Conservation (phyloP, 2,888 invertebrate species). For the Netelia fuscicornis region DNA sequence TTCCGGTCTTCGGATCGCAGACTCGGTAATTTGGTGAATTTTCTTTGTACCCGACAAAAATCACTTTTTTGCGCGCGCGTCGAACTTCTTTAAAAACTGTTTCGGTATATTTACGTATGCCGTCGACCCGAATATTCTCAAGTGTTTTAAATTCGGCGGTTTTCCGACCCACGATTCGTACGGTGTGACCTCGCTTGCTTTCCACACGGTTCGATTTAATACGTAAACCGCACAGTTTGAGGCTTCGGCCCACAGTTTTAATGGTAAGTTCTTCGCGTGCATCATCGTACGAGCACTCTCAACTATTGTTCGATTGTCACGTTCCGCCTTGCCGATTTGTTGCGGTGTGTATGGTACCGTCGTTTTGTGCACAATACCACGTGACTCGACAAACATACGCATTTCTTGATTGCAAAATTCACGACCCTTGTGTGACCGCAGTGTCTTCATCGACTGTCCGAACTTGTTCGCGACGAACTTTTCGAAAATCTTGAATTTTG, state of each 20-base stretch:
- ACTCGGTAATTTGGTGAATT: conserved; percentile 46
- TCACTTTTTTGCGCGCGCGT: conserved; percentile 49
- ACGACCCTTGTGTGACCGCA: conserved; percentile 63
- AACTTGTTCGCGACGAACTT: conserved; percentile 58
- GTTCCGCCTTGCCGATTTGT: conserved; percentile 65
- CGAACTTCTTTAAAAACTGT: conserved; percentile 22
- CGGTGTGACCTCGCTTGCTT: background rate
- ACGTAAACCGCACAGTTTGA: conserved; percentile 10
- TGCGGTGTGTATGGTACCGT: conserved; percentile 64
- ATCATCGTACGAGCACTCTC: conserved; percentile 61
- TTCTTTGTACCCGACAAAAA: conserved; percentile 57
- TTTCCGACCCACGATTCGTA: background rate
- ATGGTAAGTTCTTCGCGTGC: conserved; percentile 39
- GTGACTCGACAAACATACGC: conserved; percentile 27
- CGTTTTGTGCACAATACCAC: conserved; percentile 50
- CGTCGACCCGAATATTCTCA: background rate
- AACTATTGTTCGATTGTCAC: conserved; percentile 66
- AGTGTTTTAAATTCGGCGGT: background rate
- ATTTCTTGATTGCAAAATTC: conserved; percentile 60
- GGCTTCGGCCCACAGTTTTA: conserved; percentile 71
- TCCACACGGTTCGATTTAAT: background rate
- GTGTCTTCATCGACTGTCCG: conserved; percentile 36
- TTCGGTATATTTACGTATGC: background rate
- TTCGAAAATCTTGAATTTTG: conserved; percentile 34
- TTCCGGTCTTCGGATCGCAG: conserved; percentile 3